Evolutionary conservation across 2,888 invertebrate genomes (phyloP), one percentile per base, ranked within the genome.

Genomic region (Spicauda simplicius): DNA sequence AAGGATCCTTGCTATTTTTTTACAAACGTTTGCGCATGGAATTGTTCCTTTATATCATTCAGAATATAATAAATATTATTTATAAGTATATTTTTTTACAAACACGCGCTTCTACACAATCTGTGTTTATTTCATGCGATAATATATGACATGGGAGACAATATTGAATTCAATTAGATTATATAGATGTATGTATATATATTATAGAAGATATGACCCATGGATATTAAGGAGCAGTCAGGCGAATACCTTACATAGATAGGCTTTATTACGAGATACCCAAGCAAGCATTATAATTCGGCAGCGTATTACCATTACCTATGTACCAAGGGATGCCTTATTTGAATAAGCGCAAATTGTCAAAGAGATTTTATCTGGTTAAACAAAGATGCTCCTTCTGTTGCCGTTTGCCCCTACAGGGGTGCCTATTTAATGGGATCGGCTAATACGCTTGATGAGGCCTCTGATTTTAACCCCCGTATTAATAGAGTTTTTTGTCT

Each of bases 321-420:
- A 90, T 87, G 84, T 87, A 84, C 80, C 83, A 83, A 78, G 91
- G 91, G 90, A 85, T 83, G 81, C 80, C 82, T 83, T 91, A 91
- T 92, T 92, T 93, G 91, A 91, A 92, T 93, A 89, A 91, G 87
- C 91, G 85, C 87, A 92, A 91, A 92, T 92, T 93, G 91, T 93
- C 92, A 93, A 93, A 93, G 92, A 92, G 92, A 93, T 92, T 89
- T 91, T 92, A 91, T 92, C 92, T 88, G 83, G 81, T 85, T 90
- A 92, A 90, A 92, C 92, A 93, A 93, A 92, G 90, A 86, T 83
- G 87, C 77, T 84, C 81, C 88, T 88, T 87, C 87, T 91, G 90
- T 90, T 90, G 84, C 90, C 91, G 88, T 90, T 85, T 88, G 83
- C 87, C 86, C 87, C 83, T 76, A 79, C 74, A 74, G 82, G 86